phyloP scores from a whole-genome alignment of 92 coral and sea anemone species.

The Metridium senile region DNA sequence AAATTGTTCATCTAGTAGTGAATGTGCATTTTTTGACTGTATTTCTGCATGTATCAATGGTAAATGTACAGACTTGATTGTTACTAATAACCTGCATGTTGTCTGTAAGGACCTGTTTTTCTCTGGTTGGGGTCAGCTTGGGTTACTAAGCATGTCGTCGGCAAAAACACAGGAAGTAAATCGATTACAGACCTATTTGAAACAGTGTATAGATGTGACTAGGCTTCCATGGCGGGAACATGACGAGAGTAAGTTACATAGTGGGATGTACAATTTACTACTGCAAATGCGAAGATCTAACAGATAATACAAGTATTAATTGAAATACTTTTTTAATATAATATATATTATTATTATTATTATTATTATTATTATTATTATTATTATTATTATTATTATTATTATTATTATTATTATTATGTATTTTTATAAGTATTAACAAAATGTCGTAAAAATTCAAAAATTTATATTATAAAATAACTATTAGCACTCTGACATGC shows the following conservation, averaged over 20 bases:
- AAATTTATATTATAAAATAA: too few species aligned
- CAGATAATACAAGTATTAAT: too few species aligned
- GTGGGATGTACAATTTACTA: slow-evolving; percentile 47
- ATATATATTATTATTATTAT: too few species aligned
- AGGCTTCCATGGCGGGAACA: slow-evolving; percentile 68
- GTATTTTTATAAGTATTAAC: too few species aligned
- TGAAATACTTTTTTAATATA: too few species aligned
- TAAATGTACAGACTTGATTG: slow-evolving; percentile 53
- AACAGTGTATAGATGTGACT: slow-evolving; percentile 51
- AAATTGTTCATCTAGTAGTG: slow-evolving; percentile 56
- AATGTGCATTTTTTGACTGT: slow-evolving; percentile 94
- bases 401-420: too few species aligned
- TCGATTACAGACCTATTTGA: slow-evolving; percentile 40
- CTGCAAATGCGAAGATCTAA: slow-evolving; percentile 16
- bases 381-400: too few species aligned
- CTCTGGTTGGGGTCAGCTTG: slow-evolving; percentile 73
- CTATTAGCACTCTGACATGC: too few species aligned
- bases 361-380: too few species aligned
- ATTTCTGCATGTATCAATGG: slow-evolving; percentile 66
- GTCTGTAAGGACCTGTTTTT: slow-evolving; percentile 77
- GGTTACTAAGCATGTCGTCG: slow-evolving; percentile 70
- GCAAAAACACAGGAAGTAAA: slow-evolving; percentile 27
- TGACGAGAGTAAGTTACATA: slow-evolving; percentile 37
- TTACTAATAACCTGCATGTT: slow-evolving; percentile 82
- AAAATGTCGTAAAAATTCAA: too few species aligned